Evolutionary conservation across 2,113 vertebrate species (phyloP).

Genomic region (Alosa alosa): DNA sequence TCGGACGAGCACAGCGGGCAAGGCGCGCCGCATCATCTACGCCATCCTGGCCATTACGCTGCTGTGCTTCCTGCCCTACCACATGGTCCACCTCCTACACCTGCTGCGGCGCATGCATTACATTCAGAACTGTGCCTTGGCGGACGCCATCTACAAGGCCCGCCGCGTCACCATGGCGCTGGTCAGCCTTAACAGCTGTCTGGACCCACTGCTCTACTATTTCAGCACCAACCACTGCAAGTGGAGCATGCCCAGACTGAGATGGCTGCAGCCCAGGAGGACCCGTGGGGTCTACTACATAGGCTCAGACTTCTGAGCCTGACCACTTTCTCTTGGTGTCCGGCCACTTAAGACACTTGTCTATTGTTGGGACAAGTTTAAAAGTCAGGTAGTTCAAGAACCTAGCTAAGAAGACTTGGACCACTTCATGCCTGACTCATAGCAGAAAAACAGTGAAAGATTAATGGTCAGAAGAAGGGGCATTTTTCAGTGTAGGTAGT

Average conservation of each 20-base stretch:
- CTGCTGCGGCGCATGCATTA: constrained; percentile 54
- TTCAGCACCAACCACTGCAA: constrained; percentile 66
- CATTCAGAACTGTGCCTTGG: constrained; percentile 32
- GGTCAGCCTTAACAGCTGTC: constrained; percentile 73
- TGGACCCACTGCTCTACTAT: constrained; percentile 81
- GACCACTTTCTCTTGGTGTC: neutral
- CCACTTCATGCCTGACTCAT: neutral
- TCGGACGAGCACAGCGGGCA: constrained; percentile 52
- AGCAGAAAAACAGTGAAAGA: neutral
- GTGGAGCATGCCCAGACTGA: constrained; percentile 48
- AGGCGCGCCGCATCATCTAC: constrained; percentile 70
- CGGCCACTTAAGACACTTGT: neutral
- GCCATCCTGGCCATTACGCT: constrained; percentile 73
- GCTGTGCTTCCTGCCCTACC: constrained; percentile 78
- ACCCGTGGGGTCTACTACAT: constrained; percentile 60
- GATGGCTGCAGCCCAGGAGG: constrained; percentile 41
- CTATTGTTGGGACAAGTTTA: neutral
- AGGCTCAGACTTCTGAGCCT: neutral
- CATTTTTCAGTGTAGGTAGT: neutral
- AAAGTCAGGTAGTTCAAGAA: neutral
- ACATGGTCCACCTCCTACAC: constrained; percentile 70
- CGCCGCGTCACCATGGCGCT: constrained; percentile 69
- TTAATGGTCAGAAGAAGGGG: neutral
- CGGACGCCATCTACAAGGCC: constrained; percentile 53
- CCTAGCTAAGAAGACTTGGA: neutral